Evolutionary conservation across 2,888 invertebrate species (phyloP).

Genomic region (Drosophila glabriapex): DNA sequence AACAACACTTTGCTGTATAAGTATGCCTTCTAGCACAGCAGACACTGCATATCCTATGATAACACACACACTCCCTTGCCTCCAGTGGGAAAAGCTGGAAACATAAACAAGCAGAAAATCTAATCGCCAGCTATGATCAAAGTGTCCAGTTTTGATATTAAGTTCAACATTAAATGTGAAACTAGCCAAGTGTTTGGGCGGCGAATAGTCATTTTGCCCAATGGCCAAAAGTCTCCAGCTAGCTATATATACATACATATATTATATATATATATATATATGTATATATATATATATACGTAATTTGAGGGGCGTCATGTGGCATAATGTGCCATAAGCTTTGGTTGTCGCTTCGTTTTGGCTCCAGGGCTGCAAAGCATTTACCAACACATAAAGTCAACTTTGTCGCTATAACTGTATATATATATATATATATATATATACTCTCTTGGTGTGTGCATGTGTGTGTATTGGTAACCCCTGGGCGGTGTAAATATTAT

Average conservation of each 20-base stretch:
- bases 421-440: slow-evolving; percentile 13
- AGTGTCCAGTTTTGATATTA: slow-evolving; percentile 74
- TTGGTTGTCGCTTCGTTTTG: slow-evolving; percentile 48
- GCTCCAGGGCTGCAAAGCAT: slow-evolving; percentile 59
- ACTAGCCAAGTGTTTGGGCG: slow-evolving; percentile 65
- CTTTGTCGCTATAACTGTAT: slow-evolving; percentile 45
- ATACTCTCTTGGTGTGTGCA: slow-evolving; percentile 3
- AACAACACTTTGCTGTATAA: slow-evolving; percentile 49
- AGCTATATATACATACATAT: slow-evolving; percentile 5
- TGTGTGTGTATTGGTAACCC: slow-evolving; percentile 51
- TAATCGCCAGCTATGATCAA: slow-evolving; percentile 74
- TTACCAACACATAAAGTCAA: slow-evolving; percentile 73
- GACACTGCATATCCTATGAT: slow-evolving; percentile 58
- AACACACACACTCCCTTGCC: slow-evolving; percentile 42
- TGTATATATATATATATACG: slow-evolving; percentile 43
- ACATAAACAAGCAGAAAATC: slow-evolving; percentile 66
- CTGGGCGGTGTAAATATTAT: slow-evolving; percentile 79
- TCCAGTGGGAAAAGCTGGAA: slow-evolving; percentile 30
- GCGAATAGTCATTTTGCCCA: slow-evolving; percentile 35
- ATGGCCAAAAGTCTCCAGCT: slow-evolving; percentile 37
- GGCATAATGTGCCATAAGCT: slow-evolving; percentile 74
- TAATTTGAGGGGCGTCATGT: slow-evolving; percentile 76
- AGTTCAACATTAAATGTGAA: slow-evolving; percentile 63
- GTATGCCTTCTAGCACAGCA: slow-evolving; percentile 6
- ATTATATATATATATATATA: slow-evolving; percentile 11